Evolutionary conservation across 2,797 vertebrate species (phyloP), one percentile per base, ranked within the genome.

Genomic region (Labroides dimidiatus): DNA sequence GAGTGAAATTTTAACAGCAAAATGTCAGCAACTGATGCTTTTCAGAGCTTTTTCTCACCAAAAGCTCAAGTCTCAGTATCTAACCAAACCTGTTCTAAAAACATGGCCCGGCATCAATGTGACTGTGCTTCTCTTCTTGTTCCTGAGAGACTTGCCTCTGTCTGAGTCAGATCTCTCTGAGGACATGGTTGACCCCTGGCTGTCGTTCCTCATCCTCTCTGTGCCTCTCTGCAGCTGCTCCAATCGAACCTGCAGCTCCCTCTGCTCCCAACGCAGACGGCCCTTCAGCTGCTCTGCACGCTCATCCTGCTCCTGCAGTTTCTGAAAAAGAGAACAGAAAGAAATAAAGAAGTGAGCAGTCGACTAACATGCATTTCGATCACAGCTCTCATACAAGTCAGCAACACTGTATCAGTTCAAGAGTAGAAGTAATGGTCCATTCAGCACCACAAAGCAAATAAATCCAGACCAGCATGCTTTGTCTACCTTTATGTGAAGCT

Each of bases 151-250:
- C 85, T 5, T 65, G 97, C 98, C 97, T 94, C 94, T 95, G 73
- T 97, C 97, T 0, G 97, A 97, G 79, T 97, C 96, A 0, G 95
- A 98, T 55, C 94, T 93, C 83, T 98, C 97, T 0, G 97, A 98
- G 41, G 95, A 96, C 84, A 98, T 89, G 0, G 95, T 94, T 0
- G 96, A 98, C 33, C 96, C 96, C 76, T 97, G 89, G 80, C 96
- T 98, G 88, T 97, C 88, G 0, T 95, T 94, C 70, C 96, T 91
- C 23, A 92, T 92, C 74, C 96, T 93, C 82, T 98, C 97, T 0
- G 80, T 68, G 0, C 90, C 78, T 0, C 93, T 87, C 70, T 94
- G 94, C 73, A 98, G 94, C 84, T 88, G 90, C 75, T 98, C 95
- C 80, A 99, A 82, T 13, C 91, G 93, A 77, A 66, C 90, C 59